Evolutionary conservation across 2,888 invertebrate genomes (phyloP).

Genomic region (Apotomis turbidana): DNA sequence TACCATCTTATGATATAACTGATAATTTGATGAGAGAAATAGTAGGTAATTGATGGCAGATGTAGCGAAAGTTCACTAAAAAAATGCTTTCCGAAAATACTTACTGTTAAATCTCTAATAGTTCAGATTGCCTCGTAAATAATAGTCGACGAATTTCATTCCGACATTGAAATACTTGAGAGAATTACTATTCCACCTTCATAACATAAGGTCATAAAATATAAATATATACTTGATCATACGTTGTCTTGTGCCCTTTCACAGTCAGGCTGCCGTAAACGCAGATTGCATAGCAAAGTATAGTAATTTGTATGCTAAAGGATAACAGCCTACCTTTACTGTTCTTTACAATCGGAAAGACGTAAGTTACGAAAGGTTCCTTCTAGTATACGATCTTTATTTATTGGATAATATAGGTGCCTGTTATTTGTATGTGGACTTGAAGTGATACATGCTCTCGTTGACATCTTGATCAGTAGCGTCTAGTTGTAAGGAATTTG

Average conservation of each 20-base stretch:
- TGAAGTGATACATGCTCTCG: neutral
- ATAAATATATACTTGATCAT: neutral
- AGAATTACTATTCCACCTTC: slow-evolving; percentile 31
- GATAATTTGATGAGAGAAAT: too few species aligned
- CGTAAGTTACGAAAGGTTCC: neutral
- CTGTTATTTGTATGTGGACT: neutral
- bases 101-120: neutral
- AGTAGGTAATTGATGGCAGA: too few species aligned
- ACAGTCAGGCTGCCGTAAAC: neutral
- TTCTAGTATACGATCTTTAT: neutral
- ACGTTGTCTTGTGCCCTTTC: slow-evolving; percentile 13
- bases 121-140: neutral
- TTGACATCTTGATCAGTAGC: neutral
- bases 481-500: neutral
- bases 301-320: slow-evolving; percentile 37
- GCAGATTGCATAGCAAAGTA: slow-evolving; percentile 30
- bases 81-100: neutral
- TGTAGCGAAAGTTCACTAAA: too few species aligned
- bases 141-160: slow-evolving; percentile 26
- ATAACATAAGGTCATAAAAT: slow-evolving; percentile 26
- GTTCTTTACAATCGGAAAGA: slow-evolving; percentile 32
- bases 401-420: neutral
- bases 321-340: slow-evolving; percentile 45
- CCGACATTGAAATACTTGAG: slow-evolving; percentile 29
- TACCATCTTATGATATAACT: too few species aligned